Percentiles rank a stretch among this genome's conserved stretches.
phyloP scores from a whole-genome alignment of 2,888 invertebrate genomes.

The Zele albiditarsus region DNA sequence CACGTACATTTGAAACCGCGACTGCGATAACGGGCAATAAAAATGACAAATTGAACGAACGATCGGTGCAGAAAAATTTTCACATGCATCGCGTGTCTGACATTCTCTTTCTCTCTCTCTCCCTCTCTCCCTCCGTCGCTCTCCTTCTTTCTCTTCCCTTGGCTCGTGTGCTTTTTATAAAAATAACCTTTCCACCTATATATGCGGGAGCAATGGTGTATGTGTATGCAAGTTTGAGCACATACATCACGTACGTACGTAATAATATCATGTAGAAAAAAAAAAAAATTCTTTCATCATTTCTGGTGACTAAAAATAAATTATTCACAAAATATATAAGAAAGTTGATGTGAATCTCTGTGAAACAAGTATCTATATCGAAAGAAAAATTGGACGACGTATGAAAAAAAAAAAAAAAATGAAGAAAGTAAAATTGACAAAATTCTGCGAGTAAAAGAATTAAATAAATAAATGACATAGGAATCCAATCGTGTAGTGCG shows the following conservation, averaged over 20 bases:
- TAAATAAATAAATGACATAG: not conserved
- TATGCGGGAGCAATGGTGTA: not conserved
- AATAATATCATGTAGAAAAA: constrained; percentile 28
- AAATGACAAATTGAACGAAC: constrained; percentile 62
- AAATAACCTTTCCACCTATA: not conserved
- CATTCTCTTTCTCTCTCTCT: constrained; percentile 19
- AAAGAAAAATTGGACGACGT: not conserved
- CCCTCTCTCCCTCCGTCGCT: not conserved
- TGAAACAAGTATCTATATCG: no score
- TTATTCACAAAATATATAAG: not conserved
- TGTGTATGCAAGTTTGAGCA: constrained; percentile 33
- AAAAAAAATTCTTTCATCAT: not conserved
- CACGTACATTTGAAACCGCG: constrained; percentile 41
- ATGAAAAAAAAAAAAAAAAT: not conserved
- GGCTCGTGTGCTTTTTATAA: not conserved
- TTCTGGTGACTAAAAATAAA: not conserved
- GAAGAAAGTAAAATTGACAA: not conserved
- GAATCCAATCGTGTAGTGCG: not conserved
- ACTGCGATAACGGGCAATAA: constrained; percentile 56
- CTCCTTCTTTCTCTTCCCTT: not conserved
- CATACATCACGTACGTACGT: constrained; percentile 43
- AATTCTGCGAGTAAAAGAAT: no score
- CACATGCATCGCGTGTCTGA: constrained; percentile 42
- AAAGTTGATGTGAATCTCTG: not conserved
- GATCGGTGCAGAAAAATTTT: constrained; percentile 52